Evolutionary conservation across 2,797 vertebrate genomes (phyloP).

Genomic region (Sebastes vulpes): DNA sequence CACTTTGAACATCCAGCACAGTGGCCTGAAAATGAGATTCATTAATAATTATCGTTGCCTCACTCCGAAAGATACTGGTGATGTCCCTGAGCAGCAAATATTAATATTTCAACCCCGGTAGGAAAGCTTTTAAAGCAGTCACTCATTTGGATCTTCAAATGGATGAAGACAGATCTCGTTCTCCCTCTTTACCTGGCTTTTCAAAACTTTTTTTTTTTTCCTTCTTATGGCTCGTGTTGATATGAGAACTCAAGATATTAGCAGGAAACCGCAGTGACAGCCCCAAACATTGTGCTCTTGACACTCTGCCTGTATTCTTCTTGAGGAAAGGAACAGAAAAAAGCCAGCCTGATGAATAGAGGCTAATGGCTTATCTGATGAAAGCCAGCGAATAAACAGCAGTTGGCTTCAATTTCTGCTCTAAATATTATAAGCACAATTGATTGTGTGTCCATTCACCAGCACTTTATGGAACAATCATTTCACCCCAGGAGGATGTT

Average conservation of each 20-base stretch:
- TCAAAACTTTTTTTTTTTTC: not conserved
- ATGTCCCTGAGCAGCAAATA: slow-evolving; percentile 73
- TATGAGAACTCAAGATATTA: slow-evolving; percentile 24
- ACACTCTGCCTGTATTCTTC: slow-evolving; percentile 13
- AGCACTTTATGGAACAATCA: slow-evolving; percentile 34
- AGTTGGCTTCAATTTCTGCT: slow-evolving; percentile 49
- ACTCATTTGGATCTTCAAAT: slow-evolving; percentile 64
- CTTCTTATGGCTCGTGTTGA: slow-evolving; percentile 19
- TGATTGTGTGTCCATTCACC: slow-evolving; percentile 57
- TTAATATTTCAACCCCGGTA: slow-evolving; percentile 79
- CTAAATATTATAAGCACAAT: slow-evolving; percentile 32
- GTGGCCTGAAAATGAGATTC: slow-evolving; percentile 75
- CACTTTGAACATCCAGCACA: slow-evolving; percentile 70
- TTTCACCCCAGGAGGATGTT: slow-evolving; percentile 36
- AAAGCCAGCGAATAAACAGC: slow-evolving; percentile 39
- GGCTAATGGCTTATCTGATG: slow-evolving; percentile 43
- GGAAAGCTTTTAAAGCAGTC: slow-evolving; percentile 79
- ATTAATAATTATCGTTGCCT: slow-evolving; percentile 80
- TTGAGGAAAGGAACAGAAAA: slow-evolving; percentile 1
- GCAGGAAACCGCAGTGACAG: slow-evolving; percentile 26
- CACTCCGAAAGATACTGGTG: slow-evolving; percentile 60
- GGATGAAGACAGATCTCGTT: slow-evolving; percentile 48
- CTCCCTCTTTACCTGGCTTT: slow-evolving; percentile 45
- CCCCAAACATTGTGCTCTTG: not conserved
- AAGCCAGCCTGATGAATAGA: slow-evolving; percentile 42